A percentile compares a stretch with the other conserved stretches of the same genome.
phyloP scores from a whole-genome alignment of 2,113 vertebrate species.

The Melierax canorus region DNA sequence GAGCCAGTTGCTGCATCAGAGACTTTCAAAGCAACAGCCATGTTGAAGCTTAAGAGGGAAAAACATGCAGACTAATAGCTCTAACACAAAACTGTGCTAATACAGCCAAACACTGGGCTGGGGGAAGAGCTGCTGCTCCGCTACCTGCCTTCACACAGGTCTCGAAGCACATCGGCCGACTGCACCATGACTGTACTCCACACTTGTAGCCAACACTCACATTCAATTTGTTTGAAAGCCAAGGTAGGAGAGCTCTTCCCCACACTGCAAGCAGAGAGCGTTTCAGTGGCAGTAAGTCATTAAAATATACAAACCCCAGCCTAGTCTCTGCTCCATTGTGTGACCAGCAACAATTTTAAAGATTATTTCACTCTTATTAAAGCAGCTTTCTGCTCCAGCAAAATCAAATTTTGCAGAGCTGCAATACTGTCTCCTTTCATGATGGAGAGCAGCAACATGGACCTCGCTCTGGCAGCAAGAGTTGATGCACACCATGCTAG shows the following conservation, averaged over 20 bases:
- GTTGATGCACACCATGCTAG: fast-evolving
- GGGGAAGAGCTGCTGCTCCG: background rate
- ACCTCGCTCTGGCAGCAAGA: background rate
- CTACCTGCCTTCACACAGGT: background rate
- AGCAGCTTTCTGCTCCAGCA: background rate
- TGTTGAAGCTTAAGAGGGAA: background rate
- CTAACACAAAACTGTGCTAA: background rate
- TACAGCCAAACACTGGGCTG: background rate
- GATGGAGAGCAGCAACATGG: background rate
- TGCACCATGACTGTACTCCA: fast-evolving
- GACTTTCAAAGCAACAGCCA: background rate
- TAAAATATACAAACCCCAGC: background rate
- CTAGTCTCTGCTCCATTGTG: background rate
- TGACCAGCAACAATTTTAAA: background rate
- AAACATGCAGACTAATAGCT: background rate
- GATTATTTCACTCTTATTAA: background rate
- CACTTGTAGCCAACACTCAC: fast-evolving
- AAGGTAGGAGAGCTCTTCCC: background rate
- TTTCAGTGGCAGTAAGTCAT: background rate
- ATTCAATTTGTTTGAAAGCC: background rate
- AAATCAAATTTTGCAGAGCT: background rate
- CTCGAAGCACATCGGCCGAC: fast-evolving
- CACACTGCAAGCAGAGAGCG: background rate
- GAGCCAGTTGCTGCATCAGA: background rate
- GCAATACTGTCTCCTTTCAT: background rate